phyloP scores from a whole-genome alignment of 2,888 invertebrate species.

The Oscheius myriophilus region DNA sequence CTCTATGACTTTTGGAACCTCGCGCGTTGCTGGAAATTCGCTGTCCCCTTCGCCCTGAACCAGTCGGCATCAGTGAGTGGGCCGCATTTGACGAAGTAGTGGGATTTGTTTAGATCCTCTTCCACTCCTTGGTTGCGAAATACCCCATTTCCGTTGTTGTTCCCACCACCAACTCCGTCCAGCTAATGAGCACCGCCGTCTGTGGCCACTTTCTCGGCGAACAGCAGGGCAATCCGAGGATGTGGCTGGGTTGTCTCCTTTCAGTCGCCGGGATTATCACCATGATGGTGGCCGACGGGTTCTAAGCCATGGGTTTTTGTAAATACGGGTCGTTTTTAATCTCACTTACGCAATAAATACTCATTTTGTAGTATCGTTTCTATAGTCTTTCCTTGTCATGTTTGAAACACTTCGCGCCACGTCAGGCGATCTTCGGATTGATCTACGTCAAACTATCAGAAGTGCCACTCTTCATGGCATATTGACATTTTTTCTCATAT shows the following conservation, averaged over 20 bases:
- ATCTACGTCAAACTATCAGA: too few species aligned
- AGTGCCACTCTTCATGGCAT: too few species aligned
- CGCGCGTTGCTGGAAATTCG: constrained; percentile 41
- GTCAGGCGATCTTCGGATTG: too few species aligned
- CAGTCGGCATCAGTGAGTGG: constrained; percentile 40
- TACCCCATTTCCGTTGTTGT: constrained; percentile 50
- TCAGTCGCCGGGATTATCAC: constrained; percentile 34
- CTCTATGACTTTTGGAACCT: constrained; percentile 31
- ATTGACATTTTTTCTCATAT: too few species aligned
- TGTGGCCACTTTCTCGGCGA: constrained; percentile 42
- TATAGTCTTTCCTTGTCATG: background rate
- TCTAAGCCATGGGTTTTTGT: background rate
- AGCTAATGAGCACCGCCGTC: constrained; percentile 38
- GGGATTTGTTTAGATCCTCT: constrained; percentile 36
- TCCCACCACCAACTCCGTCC: constrained; percentile 47
- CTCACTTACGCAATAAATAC: background rate
- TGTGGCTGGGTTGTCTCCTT: constrained; percentile 34
- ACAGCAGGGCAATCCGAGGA: constrained; percentile 12
- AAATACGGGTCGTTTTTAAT: too few species aligned
- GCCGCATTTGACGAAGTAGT: too few species aligned
- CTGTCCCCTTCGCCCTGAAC: constrained; percentile 42
- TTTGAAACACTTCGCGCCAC: too few species aligned
- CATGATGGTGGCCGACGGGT: constrained; percentile 32
- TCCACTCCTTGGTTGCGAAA: constrained; percentile 41
- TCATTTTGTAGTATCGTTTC: background rate